phyloP scores from a whole-genome alignment of 1,140 invertebrate genomes.

The Heliconius melpomene region DNA sequence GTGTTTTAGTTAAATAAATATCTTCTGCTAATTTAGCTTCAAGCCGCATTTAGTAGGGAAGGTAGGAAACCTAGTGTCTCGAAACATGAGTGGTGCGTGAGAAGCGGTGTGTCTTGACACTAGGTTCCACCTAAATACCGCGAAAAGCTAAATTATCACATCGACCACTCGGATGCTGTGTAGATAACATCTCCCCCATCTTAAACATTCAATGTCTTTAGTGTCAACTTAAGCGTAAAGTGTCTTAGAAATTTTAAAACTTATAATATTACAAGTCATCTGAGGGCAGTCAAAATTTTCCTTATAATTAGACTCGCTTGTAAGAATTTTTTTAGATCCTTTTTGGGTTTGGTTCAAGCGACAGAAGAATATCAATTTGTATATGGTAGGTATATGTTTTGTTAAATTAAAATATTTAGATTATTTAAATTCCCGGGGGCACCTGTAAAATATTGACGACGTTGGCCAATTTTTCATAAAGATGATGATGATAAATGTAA shows the following conservation, averaged over 20 bases:
- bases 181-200: background rate
- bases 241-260: background rate
- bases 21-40: background rate
- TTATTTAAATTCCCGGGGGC: no score
- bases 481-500: no score
- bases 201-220: background rate
- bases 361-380: background rate
- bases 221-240: background rate
- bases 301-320: constrained; percentile 43
- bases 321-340: constrained; percentile 38
- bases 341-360: constrained; percentile 13
- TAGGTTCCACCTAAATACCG: background rate
- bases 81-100: no score
- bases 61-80: background rate
- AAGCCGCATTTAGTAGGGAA: background rate
- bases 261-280: constrained; percentile 27
- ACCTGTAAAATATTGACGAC: no score
- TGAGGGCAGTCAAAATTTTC: constrained; percentile 38
- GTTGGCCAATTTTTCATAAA: no score
- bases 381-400: no score
- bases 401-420: no score
- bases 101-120: background rate
- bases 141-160: background rate
- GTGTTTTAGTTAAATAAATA: no score
- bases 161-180: background rate